Base-by-base conservation (phyloP, 2,113 vertebrate species). In the Periophthalmus modestus region DNA sequence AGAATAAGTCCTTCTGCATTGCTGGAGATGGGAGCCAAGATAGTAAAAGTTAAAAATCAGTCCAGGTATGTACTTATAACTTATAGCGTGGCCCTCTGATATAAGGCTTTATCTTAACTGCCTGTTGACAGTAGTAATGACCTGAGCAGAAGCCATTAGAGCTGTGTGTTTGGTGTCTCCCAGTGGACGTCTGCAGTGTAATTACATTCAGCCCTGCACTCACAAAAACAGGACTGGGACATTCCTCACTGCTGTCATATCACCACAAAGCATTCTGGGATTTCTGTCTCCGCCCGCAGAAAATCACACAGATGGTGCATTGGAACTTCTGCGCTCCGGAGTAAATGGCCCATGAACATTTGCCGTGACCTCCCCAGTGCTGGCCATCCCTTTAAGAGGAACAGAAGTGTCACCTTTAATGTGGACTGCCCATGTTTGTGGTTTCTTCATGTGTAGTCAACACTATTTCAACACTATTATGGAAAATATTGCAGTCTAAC, bases 311-410 rank as follows among this genome's bases (percentile, higher is more conserved):
- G 86, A 91, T 87, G 90, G 83, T 83, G 72, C 83, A 72, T 63
- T 79, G 83, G 83, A 90, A 67, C 48, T 71, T 80, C 89, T 85
- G 82, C 89, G 79, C 86, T 91, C 79, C 72, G 63, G 82, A 77
- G 71, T 81, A 88, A 89, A 91, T 90, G 88, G 86, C 62, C 83
- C 85, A 75, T 89, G 82, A 89, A 87, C 83, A 86, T 73, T 75
- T 72, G 71, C 63, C 48, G 71, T 84, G 85, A 86, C 79, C 82
- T 81, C 80, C 73, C 71, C 48, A 74, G 79, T 58, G 74, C 47
- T 77, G 65, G 71, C 66, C 81, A 66, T 79, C 67, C n/a, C 74
- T 78, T 68, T 77, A 73, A 69, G 34, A 81, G 74, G 84, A 79
- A 79, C 87, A 75, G 69, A n/a, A 39, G 52, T 1, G 68, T 68